Percentiles rank a stretch among this genome's conserved stretches.
Evolutionary conservation across 2,888 invertebrate genomes (phyloP).

Genomic region (Trissolcus japonicus): DNA sequence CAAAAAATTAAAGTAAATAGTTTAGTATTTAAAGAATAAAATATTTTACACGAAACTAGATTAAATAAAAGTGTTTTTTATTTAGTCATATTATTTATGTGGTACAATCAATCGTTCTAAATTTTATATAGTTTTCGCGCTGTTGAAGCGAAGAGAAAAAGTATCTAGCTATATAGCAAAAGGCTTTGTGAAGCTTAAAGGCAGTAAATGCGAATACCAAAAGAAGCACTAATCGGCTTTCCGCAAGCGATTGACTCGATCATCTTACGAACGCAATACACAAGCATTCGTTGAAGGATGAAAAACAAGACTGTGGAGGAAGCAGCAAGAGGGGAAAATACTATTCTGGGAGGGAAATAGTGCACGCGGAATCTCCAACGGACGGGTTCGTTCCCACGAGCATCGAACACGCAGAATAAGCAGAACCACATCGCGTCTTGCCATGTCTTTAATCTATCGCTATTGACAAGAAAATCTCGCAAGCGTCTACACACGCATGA

Average conservation of each 20-base stretch:
- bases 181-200: constrained; percentile 18
- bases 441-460: constrained; percentile 45
- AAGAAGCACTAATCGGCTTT: constrained; percentile 48
- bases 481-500: constrained; percentile 46
- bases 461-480: constrained; percentile 57
- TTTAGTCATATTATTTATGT: too few relatives aligned
- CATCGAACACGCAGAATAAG: constrained; percentile 57
- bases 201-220: constrained; percentile 17
- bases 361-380: constrained; percentile 39
- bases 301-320: constrained; percentile 39
- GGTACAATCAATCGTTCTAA: too few relatives aligned
- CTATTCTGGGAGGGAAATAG: constrained; percentile 47
- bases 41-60: too few relatives aligned
- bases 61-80: too few relatives aligned
- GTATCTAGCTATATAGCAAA: background rate
- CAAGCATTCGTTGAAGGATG: constrained; percentile 42
- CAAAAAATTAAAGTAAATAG: too few relatives aligned
- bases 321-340: constrained; percentile 40
- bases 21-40: too few relatives aligned
- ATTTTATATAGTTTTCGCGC: too few relatives aligned
- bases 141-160: constrained; percentile 1
- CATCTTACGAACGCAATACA: constrained; percentile 50
- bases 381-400: constrained; percentile 51
- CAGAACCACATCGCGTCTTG: constrained; percentile 57
- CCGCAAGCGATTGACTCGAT: constrained; percentile 50